phyloP scores from a whole-genome alignment of 2,113 vertebrate genomes.

The Hirundichthys speculiger region DNA sequence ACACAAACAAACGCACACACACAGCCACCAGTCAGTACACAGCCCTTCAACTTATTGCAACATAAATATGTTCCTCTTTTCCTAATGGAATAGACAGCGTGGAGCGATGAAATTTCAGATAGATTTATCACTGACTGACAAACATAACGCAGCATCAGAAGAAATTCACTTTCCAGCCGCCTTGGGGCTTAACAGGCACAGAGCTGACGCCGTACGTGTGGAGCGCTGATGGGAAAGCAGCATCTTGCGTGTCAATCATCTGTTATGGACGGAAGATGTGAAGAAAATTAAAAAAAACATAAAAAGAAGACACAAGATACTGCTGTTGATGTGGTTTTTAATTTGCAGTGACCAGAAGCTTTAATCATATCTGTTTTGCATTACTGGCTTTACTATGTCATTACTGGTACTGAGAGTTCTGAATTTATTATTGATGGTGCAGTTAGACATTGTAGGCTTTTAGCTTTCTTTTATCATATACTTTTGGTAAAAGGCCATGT shows the following conservation, averaged over 20 bases:
- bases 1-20: slow-evolving; percentile 8
- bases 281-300: not conserved
- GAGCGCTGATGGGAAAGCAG: not conserved
- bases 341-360: no score
- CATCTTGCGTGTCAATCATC: slow-evolving; percentile 13
- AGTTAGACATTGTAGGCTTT: no score
- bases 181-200: slow-evolving; percentile 24
- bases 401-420: no score
- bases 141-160: slow-evolving; percentile 27
- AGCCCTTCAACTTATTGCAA: slow-evolving; percentile 23
- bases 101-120: slow-evolving; percentile 35
- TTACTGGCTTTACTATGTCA: no score
- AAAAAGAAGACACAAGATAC: not conserved
- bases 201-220: not conserved
- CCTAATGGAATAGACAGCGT: slow-evolving; percentile 43
- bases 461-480: no score
- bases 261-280: not conserved
- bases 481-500: no score
- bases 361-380: no score
- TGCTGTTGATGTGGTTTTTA: not conserved
- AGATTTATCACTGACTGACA: slow-evolving; percentile 52
- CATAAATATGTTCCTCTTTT: slow-evolving; percentile 39
- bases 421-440: no score
- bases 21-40: slow-evolving; percentile 23
- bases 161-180: slow-evolving; percentile 27